A percentile compares a stretch with the other conserved stretches of the same genome.
phyloP scores from a whole-genome alignment of 1,140 invertebrate species.

The Euura lappo region DNA sequence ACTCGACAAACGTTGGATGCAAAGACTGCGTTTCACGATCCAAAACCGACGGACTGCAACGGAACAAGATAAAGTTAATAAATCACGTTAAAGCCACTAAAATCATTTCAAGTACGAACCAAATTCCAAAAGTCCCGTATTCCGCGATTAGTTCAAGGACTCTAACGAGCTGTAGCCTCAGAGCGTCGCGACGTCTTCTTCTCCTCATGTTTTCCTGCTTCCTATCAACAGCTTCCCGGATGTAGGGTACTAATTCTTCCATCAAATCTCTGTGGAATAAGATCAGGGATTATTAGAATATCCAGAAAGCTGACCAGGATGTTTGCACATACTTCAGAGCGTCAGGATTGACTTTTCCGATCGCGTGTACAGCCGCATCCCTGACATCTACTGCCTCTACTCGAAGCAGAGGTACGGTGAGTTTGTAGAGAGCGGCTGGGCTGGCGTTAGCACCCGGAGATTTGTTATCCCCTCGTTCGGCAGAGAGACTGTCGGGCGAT shows the following conservation, averaged over 20 bases:
- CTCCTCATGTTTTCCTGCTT: constrained; percentile 97
- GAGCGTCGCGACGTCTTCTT: constrained; percentile 85
- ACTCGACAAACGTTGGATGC: constrained; percentile 90
- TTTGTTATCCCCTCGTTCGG: constrained; percentile 76
- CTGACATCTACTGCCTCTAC: constrained; percentile 93
- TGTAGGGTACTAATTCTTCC: constrained; percentile 90
- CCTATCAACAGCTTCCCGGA: constrained; percentile 95
- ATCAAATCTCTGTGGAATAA: constrained; percentile 82
- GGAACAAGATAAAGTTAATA: constrained; percentile 21
- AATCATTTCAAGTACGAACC: constrained; percentile 48
- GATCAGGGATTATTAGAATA: constrained; percentile 18
- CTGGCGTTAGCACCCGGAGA: constrained; percentile 68
- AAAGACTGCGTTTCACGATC: constrained; percentile 84
- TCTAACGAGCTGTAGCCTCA: constrained; percentile 90
- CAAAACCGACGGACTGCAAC: constrained; percentile 77
- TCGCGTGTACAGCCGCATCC: constrained; percentile 90
- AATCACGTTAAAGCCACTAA: too few species aligned
- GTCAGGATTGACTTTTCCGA: constrained; percentile 91
- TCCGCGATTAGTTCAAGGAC: constrained; percentile 92
- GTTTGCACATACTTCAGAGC: constrained; percentile 82
- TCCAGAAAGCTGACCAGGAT: constrained; percentile 8
- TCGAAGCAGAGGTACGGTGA: constrained; percentile 85
- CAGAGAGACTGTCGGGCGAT: constrained; percentile 84
- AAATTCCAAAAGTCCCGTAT: constrained; percentile 89
- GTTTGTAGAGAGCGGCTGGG: constrained; percentile 87